These are phyloP conservation scores for Drosophila nigrodunni DNA, from an alignment of 1,140 invertebrate genomes.

Conservation along the genomic window DNA sequence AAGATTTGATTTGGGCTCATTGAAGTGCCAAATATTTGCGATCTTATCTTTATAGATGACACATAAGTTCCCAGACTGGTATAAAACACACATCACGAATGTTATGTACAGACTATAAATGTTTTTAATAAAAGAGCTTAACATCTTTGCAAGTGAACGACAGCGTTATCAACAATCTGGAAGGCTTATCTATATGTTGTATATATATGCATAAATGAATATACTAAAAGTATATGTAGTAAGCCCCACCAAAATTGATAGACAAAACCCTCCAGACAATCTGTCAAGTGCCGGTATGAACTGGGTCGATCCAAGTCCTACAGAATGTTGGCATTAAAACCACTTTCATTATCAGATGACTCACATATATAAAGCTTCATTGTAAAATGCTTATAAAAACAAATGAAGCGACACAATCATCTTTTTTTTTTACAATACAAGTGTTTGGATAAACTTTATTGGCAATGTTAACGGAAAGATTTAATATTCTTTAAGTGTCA, in stretches of 20 bases:
- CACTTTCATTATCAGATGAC: constrained; percentile 31
- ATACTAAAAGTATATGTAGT: constrained; percentile 15
- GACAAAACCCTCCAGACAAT: constrained; percentile 47
- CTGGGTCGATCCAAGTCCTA: constrained; percentile 52
- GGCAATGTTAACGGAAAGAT: constrained; percentile 11
- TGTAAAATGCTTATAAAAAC: constrained; percentile 15
- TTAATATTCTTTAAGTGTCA: background rate
- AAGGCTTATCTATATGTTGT: constrained; percentile 36
- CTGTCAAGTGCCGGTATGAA: constrained; percentile 61
- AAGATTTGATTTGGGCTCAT: no score
- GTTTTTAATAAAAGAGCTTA: constrained; percentile 11
- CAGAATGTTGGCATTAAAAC: constrained; percentile 14
- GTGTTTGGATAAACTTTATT: constrained; percentile 39
- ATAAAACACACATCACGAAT: background rate
- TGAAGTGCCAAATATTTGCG: background rate
- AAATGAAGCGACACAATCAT: constrained; percentile 1
- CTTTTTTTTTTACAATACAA: constrained; percentile 9
- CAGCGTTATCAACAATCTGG: constrained; percentile 34
- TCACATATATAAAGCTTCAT: constrained; percentile 14
- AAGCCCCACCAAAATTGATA: constrained; percentile 29
- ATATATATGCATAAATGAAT: constrained; percentile 1
- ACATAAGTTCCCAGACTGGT: background rate
- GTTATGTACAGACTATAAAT: constrained; percentile 8
- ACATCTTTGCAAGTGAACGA: constrained; percentile 36
- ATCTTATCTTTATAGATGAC: background rate